Evolutionary conservation across 2,888 invertebrate genomes (phyloP).

Genomic region (Napeogenes sylphis): DNA sequence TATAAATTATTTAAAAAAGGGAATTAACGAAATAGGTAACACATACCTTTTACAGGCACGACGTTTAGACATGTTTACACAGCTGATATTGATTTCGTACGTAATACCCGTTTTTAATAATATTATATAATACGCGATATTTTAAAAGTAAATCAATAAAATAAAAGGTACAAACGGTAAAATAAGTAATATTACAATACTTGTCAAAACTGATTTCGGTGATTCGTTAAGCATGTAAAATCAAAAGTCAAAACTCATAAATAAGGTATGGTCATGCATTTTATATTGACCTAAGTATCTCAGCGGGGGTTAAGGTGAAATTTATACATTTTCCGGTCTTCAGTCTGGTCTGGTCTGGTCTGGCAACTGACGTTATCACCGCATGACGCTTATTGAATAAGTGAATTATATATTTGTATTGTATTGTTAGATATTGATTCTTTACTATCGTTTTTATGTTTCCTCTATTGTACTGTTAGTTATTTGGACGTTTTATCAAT

Average conservation of each 20-base stretch:
- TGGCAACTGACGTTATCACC: constrained; percentile 48
- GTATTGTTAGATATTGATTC: constrained; percentile 20
- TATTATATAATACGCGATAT: no score
- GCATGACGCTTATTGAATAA: constrained; percentile 66
- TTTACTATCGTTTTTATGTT: constrained; percentile 13
- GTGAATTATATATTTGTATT: constrained; percentile 59
- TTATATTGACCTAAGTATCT: constrained; percentile 51
- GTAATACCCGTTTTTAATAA: no score
- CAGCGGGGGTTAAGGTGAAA: constrained; percentile 62
- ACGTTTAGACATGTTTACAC: no score
- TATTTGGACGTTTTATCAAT: neutral
- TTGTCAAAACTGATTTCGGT: no score
- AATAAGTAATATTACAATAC: no score
- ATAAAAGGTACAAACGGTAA: no score
- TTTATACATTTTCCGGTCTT: constrained; percentile 52
- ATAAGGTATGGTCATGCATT: constrained; percentile 35
- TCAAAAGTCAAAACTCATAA: constrained; percentile 29
- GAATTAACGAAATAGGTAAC: no score
- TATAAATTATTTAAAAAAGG: no score
- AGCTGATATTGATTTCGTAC: no score
- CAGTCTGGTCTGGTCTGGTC: constrained; percentile 28
- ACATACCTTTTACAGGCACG: no score
- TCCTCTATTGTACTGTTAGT: neutral
- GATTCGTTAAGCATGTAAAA: neutral
- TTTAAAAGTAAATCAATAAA: no score